Conservation (phyloP, 2,113 vertebrate genomes). For the Papio anubis region DNA sequence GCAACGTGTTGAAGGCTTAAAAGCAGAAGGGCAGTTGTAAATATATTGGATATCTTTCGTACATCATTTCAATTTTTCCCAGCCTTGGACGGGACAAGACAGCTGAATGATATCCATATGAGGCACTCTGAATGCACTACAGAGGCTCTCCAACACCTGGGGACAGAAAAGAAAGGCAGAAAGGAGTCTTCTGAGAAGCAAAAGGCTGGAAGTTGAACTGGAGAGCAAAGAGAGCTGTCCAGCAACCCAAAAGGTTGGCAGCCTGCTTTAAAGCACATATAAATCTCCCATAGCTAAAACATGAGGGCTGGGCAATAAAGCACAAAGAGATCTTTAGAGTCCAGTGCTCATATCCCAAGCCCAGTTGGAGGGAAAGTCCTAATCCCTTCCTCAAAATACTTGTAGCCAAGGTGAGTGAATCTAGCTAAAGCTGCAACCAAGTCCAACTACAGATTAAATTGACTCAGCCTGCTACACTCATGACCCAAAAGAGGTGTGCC, state of each 20-base stretch:
- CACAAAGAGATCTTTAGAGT: not conserved
- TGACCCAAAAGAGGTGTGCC: not conserved
- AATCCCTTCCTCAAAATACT: not conserved
- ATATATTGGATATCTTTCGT: not conserved
- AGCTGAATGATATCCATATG: not conserved
- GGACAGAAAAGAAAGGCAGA: not conserved
- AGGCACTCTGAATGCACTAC: not conserved
- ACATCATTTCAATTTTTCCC: not conserved
- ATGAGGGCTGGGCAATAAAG: not conserved
- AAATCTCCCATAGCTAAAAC: not conserved
- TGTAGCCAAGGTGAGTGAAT: not conserved
- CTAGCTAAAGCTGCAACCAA: not conserved
- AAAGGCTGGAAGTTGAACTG: not conserved
- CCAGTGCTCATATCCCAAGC: not conserved
- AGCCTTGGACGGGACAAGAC: not conserved
- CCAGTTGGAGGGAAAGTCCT: not conserved
- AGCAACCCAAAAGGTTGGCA: not conserved
- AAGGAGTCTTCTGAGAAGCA: not conserved
- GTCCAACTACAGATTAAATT: not conserved
- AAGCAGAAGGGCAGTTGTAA: not conserved
- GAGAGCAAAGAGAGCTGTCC: not conserved
- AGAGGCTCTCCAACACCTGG: not conserved
- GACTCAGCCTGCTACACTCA: not conserved
- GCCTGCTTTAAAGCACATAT: not conserved
- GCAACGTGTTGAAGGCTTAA: not conserved